Evolutionary conservation across 2,797 vertebrate species (phyloP).

Genomic region (Tapirus indicus): DNA sequence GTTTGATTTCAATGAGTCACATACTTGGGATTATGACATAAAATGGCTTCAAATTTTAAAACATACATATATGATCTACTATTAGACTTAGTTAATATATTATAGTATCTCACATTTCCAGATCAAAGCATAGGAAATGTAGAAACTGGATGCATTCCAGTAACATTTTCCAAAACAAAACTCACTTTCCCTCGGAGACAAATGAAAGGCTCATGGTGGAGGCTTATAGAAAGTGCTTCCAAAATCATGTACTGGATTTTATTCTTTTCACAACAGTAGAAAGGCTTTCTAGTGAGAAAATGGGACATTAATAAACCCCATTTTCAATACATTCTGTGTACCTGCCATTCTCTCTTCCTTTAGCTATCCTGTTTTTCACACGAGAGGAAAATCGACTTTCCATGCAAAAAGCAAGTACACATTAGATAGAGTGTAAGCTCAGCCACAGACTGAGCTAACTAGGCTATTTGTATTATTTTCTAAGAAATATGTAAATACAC

Average conservation of each 20-base stretch:
- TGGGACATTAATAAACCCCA: slow-evolving; percentile 35
- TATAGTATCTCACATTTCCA: neutral
- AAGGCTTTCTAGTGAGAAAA: slow-evolving; percentile 76
- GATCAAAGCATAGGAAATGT: slow-evolving; percentile 76
- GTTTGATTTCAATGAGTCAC: slow-evolving; percentile 77
- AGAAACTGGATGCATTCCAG: slow-evolving; percentile 71
- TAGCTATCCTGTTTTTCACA: slow-evolving; percentile 63
- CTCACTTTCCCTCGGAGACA: slow-evolving; percentile 38
- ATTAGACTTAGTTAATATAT: neutral
- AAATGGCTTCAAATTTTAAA: slow-evolving; percentile 55
- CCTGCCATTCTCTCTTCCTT: slow-evolving; percentile 70
- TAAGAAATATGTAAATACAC: slow-evolving; percentile 10
- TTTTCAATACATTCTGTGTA: slow-evolving; percentile 65
- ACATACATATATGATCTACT: neutral
- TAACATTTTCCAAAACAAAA: slow-evolving; percentile 49
- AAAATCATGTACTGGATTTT: slow-evolving; percentile 62
- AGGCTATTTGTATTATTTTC: neutral
- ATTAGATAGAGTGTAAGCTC: neutral
- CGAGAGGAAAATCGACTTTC: slow-evolving; percentile 61
- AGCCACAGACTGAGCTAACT: neutral
- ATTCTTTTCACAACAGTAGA: slow-evolving; percentile 68
- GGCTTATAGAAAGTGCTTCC: neutral
- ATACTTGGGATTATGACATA: slow-evolving; percentile 65
- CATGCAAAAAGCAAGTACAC: slow-evolving; percentile 43
- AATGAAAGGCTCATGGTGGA: slow-evolving; percentile 17